Percentiles rank a stretch among this genome's conserved stretches.
phyloP scores from a whole-genome alignment of 2,888 invertebrate genomes.

The Branchipolynoe longqiensis region DNA sequence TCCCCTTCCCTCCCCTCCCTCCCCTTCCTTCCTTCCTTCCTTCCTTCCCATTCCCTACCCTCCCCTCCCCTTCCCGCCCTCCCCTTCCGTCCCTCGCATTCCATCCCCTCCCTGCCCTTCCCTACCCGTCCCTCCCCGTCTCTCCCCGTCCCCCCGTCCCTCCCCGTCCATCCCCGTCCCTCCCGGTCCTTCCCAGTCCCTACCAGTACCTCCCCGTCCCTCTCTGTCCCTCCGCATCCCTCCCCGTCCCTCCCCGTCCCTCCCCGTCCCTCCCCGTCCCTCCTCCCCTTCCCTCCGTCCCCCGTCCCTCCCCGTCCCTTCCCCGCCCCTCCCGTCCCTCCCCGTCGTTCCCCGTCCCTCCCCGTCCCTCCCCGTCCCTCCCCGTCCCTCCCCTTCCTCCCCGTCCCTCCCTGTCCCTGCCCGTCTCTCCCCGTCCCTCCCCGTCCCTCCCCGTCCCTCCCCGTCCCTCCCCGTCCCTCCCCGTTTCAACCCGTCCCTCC shows the following conservation, averaged over 20 bases:
- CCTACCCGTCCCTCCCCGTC: too few species aligned
- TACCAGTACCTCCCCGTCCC: too few species aligned
- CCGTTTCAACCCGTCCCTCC: not conserved
- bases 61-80: not conserved
- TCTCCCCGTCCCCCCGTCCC: not conserved
- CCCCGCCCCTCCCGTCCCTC: not conserved
- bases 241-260: not conserved
- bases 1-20: not conserved
- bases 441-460: not conserved
- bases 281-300: not conserved
- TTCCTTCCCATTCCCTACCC: too few species aligned
- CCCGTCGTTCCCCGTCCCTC: too few species aligned
- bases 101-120: too few species aligned
- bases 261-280: not conserved
- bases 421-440: not conserved
- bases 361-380: not conserved
- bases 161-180: not conserved
- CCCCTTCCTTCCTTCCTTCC: not conserved
- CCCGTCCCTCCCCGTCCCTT: not conserved
- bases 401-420: not conserved
- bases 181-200: too few species aligned
- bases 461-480: not conserved
- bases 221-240: not conserved
- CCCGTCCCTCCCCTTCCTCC: not conserved
- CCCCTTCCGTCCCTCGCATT: not conserved